Evolutionary conservation across 64 coral and sea anemone species (phyloP), one percentile per base, ranked within the genome.

Genomic region (Actinia equina): DNA sequence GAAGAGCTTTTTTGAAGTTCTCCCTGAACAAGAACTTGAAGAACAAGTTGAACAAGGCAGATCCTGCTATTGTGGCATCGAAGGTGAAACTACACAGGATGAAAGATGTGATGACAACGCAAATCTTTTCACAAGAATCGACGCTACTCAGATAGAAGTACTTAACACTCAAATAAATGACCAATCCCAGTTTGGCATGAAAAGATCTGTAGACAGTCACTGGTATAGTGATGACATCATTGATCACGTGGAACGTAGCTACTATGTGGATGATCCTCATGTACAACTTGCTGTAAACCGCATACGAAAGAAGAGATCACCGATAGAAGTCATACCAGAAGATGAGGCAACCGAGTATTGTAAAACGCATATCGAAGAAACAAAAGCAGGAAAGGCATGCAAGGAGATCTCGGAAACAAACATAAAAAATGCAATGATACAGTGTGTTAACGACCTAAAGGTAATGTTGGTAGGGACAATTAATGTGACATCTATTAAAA

Each of bases 141-240:
- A 60, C 58, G 46, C 46, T 49, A 49, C 46, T 49, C 13, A 60
- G 58, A 60, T 60, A 19, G 4, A 60, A 60, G 58, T 60, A 19
- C 14, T 60, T 14, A 60, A 49, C 2, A 49, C 58, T 19, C 58
- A 60, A 60, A 14, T 60, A 14, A 60, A 60, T 60, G 58, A 19
- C 58, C 58, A 60, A 60, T 60, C 4, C 2, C 58, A 17, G 58
- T 60, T 60, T 13, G 58, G 58, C 14, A 17, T 60, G 58, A 60
- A 60, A 60, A 14, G 58, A 19, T 60, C 58, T 60, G 18, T 60
- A 60, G 58, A 60, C 58, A 60, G 58, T 60, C 58, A 60, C 14
- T 60, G 58, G 58, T 88, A 88, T 55, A 80, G 71, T 30, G 87
- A 88, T 52, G 87, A 88, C 8, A 74, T 88, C 30, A 88, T 79